Evolutionary conservation across 2,113 vertebrate species (phyloP), one percentile per base, ranked within the genome.

Genomic region (Empidonax traillii): DNA sequence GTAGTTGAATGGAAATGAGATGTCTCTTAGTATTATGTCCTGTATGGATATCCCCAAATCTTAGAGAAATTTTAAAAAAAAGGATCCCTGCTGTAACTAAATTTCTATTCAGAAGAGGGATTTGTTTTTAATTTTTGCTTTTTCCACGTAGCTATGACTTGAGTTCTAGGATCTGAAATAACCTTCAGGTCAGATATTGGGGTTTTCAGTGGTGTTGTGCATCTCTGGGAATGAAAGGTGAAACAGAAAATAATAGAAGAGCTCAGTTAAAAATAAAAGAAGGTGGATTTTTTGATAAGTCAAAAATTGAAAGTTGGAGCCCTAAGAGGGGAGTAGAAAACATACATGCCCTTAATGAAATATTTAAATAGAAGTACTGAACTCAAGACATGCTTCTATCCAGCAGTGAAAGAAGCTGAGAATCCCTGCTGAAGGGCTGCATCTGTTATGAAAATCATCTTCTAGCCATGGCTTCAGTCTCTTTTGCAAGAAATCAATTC

Each of bases 401-500:
- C 96, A 95, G 96, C 88, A 96, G 92, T 39, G 83, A 95, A 78
- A 84, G 83, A 90, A 96, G 65, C 88, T 94, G 92, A 78, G 90
- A 92, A 96, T 95, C 90, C 88, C 92, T 85, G 90, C 90, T 96
- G 94, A 96, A 96, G 88, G 96, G 92, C 88, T 87, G 92, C 92
- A 94, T 96, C 94, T 97, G 93, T 96, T 96, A 94, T 53, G 73
- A 93, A 93, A 93, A 95, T 94, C 88, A 82, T 93, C 83, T 96
- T 94, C 90, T 90, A 95, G 94, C 66, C 92, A 96, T 87, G 94
- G 85, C 81, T 92, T 88, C 72, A 46, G 46, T 83, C 96, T 72
- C 68, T 94, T 92, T 96, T 93, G 89, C 94, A 96, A 85, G 78
- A 92, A 97, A 96, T 94, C 93, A 91, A 91, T 95, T 96, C 90